These are phyloP conservation scores for Polymixis flavicincta DNA, from an alignment of 2,888 invertebrate species.

Conservation along the genomic window DNA sequence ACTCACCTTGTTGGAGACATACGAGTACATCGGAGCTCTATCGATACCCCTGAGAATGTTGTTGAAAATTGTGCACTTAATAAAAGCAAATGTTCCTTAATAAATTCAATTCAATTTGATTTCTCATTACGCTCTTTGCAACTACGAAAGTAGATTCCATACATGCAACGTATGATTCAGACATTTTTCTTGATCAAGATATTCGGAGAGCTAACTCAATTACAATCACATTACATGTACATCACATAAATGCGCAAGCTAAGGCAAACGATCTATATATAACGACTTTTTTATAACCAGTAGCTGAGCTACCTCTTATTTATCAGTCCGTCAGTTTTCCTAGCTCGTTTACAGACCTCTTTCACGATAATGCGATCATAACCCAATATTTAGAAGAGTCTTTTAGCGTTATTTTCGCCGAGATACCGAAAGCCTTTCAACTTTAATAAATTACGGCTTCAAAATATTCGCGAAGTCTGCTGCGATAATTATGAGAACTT, in stretches of 20 bases:
- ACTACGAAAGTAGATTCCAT: slow-evolving; percentile 25
- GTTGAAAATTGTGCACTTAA: slow-evolving; percentile 5
- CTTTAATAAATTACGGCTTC: slow-evolving; percentile 63
- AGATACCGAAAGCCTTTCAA: slow-evolving; percentile 63
- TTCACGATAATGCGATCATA: slow-evolving; percentile 66
- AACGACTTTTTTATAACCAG: slow-evolving; percentile 49
- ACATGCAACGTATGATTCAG: slow-evolving; percentile 34
- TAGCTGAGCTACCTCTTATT: slow-evolving; percentile 52
- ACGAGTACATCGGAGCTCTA: slow-evolving; percentile 15
- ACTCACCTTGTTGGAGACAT: slow-evolving; percentile 30
- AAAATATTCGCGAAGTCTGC: slow-evolving; percentile 58
- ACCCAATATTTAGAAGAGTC: slow-evolving; percentile 64
- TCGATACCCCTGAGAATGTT: slow-evolving; percentile 34
- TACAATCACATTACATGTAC: slow-evolving; percentile 45
- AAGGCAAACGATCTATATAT: slow-evolving; percentile 43
- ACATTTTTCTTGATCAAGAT: slow-evolving; percentile 36
- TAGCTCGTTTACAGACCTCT: slow-evolving; percentile 63
- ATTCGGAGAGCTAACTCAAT: slow-evolving; percentile 44
- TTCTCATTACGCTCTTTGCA: slow-evolving; percentile 27
- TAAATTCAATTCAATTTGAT: slow-evolving; percentile 14
- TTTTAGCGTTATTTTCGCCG: slow-evolving; percentile 60
- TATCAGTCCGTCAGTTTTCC: slow-evolving; percentile 57
- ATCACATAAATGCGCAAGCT: slow-evolving; percentile 36
- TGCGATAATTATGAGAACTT: slow-evolving; percentile 64
- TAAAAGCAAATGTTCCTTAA: slow-evolving; percentile 4